Base-by-base conservation (phyloP, 2,888 invertebrate genomes). In the Macrosiphum euphorbiae region DNA sequence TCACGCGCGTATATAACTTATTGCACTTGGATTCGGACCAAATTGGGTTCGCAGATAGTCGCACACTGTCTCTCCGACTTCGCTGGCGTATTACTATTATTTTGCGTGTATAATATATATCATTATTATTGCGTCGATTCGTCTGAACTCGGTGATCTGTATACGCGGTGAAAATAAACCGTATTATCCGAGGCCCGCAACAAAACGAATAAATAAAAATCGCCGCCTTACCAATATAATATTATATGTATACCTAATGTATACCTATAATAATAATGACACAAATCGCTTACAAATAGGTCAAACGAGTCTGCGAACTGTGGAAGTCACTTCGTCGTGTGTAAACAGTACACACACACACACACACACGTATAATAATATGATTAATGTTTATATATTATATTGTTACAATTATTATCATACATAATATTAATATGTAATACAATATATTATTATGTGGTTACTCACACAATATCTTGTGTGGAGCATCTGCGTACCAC, bases 21-120 rank as follows among this genome's bases (percentile, higher is more conserved):
- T 86, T 47, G 47, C 47, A 86, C 28, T 86, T 86, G 86, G 86
- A 86, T 50, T 86, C 28, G 28, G 47, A 86, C 86, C 86, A 86
- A 86, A 86, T 86, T 86, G 44, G 86, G 50, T 86, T 86, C 47
- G 28, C 28, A 47, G 86, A 86, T 47, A n/a, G 86, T 50, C 47
- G n/a, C 44, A 86, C 86, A 47, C 47, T 28, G 86, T 44, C 47
- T 47, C 47, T 28, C 16, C 16, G 47, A 86, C 47, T 11, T 86
- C 16, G 47, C 78, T 8, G 86, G 16, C 86, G 47, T 86, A 47
- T 85, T 85, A 44, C 85, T 44, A 28, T 85, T 28, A 85, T 85
- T 47, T 35, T 78, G 44, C 44, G 28, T 44, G 8, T n/a, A n/a
- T 2, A 47, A 41, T 85, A 85, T 26, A 85, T 44, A 86, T 86